These are phyloP conservation scores for Ariolimax columbianus DNA, from an alignment of 2,888 invertebrate genomes.

Conservation along the genomic window DNA sequence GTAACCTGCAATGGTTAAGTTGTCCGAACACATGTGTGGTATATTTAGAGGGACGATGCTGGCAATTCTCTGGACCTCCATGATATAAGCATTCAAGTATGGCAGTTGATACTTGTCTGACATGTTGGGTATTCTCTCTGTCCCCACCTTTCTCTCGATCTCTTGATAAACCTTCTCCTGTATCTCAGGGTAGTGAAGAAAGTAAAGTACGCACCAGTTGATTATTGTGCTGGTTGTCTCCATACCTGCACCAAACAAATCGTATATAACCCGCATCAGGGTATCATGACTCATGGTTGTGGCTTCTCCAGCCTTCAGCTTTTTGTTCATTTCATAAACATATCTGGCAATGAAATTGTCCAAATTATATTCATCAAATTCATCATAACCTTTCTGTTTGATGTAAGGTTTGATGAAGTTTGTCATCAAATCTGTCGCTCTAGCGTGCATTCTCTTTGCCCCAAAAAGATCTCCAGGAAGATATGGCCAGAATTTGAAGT, in stretches of 20 bases:
- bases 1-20: conserved; percentile 65
- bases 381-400: conserved; percentile 12
- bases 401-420: not conserved
- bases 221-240: conserved; percentile 91
- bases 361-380: conserved; percentile 12
- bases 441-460: not conserved
- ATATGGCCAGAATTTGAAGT: not conserved
- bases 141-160: conserved; percentile 73
- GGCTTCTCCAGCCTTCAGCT: not conserved
- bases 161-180: conserved; percentile 57
- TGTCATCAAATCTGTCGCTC: not conserved
- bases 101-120: not conserved
- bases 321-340: conserved; percentile 1
- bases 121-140: conserved; percentile 50
- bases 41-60: conserved; percentile 54
- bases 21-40: conserved; percentile 47
- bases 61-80: not conserved
- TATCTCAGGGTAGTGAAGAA: conserved; percentile 83
- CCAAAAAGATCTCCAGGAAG: not conserved
- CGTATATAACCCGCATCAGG: conserved; percentile 44
- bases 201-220: conserved; percentile 80
- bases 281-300: not conserved
- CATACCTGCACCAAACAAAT: conserved; percentile 67
- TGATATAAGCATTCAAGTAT: conserved; percentile 1
- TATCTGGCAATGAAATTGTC: conserved; percentile 22